Evolutionary conservation across 2,113 vertebrate genomes (phyloP).

Genomic region (Ailuropoda melanoleuca): DNA sequence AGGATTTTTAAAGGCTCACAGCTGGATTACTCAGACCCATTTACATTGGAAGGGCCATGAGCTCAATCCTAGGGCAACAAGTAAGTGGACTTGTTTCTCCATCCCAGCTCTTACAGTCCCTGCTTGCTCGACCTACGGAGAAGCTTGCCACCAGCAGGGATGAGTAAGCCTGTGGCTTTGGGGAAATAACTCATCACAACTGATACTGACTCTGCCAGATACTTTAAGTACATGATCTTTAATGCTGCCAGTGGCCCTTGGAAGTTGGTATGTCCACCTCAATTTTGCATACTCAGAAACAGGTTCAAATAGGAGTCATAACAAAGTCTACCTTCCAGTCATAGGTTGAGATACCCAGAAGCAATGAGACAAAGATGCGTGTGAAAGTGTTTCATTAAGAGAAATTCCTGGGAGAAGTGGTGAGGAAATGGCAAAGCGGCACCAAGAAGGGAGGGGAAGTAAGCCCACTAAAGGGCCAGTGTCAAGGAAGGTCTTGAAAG

Average conservation of each 20-base stretch:
- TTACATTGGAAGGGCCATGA: constrained; percentile 67
- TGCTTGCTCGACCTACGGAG: neutral
- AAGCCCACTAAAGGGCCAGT: neutral
- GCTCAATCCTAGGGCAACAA: neutral
- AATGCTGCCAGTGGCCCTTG: neutral
- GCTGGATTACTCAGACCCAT: constrained; percentile 59
- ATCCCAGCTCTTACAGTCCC: neutral
- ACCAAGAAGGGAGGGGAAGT: neutral
- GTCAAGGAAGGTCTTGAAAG: neutral
- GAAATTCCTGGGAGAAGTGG: neutral
- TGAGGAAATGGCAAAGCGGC: neutral
- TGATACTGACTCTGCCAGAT: neutral
- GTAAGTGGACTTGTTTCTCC: neutral
- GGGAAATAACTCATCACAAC: neutral
- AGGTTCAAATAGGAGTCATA: neutral
- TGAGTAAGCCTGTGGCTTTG: neutral
- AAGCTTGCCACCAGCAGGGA: neutral
- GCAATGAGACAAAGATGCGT: neutral
- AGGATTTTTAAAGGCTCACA: constrained; percentile 65
- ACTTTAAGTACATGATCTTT: neutral
- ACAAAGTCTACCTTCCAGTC: neutral
- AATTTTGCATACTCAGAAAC: neutral
- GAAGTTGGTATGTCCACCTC: neutral
- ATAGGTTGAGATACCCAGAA: neutral
- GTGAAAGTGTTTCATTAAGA: neutral